Conservation (phyloP, 2,797 vertebrate species). For the Clarias pachynema region DNA sequence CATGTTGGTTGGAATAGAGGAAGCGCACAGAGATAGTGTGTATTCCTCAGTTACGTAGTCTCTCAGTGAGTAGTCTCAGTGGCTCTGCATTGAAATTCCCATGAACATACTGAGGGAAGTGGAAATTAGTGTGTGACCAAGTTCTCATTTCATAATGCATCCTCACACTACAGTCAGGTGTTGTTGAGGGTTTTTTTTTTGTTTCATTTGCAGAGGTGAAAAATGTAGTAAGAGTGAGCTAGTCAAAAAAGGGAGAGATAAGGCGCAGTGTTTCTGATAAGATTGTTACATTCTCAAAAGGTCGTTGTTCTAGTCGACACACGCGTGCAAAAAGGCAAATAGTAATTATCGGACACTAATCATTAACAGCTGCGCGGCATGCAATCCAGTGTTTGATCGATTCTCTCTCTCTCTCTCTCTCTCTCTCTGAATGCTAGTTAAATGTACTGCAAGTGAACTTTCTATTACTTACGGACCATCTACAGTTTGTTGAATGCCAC, state of each 20-base stretch:
- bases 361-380: neutral
- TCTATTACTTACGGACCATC: neutral
- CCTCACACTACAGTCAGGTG: neutral
- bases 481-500: slow-evolving; percentile 4
- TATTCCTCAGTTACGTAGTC: neutral
- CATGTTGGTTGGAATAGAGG: neutral
- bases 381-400: neutral
- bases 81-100: neutral
- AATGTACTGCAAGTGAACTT: neutral
- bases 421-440: neutral
- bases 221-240: neutral
- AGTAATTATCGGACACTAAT: no score
- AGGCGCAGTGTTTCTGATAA: slow-evolving; percentile 29
- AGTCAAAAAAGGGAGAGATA: neutral
- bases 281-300: slow-evolving; percentile 27
- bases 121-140: neutral
- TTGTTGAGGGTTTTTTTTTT: neutral
- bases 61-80: no score
- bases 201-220: neutral
- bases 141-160: neutral
- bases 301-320: neutral
- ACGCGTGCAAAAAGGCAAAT: neutral
- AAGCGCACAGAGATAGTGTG: neutral
- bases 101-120: neutral
- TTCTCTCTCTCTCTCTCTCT: neutral